Base-by-base conservation (phyloP, 2,113 vertebrate genomes). In the Chaenocephalus aceratus region DNA sequence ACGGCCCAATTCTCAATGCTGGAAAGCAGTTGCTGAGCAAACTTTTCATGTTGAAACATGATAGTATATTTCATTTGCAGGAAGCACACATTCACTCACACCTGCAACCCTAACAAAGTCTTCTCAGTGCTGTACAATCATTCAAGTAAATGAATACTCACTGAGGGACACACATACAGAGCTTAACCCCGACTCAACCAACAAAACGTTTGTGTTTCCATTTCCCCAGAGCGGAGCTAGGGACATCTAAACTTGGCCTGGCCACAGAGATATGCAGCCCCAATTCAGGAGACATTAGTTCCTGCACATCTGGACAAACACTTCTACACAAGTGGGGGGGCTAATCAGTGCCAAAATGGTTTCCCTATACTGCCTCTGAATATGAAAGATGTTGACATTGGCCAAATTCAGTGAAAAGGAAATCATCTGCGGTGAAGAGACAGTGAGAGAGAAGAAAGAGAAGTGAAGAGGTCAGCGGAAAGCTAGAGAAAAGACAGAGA, bases 271-370 rank as follows among this genome's bases (percentile, higher is more conserved):
- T 59, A 67, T 65, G 51, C 64, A 86, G 59, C 44, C 44, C 41
- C 45, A 82, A 59, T 52, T 74, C 77, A 82, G 56, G 12, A 45
- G 66, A 78, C 85, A 80, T 79, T 80, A 61, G 79, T 79, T 89
- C 81, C 86, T 84, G 80, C 75, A 91, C 90, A 92, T 91, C 87
- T 91, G 90, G 81, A 86, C 73, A 88, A 91, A 91, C 49, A 79
- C 61, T 90, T 82, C 58, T 54, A 72, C 63, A 61, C 23, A 80
- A 75, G 61, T 44, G 65, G 64, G 81, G 73, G 71, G 15, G 70
- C 49, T 72, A 49, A 87, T 86, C 30, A 36, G 72, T 62, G 84
- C 76, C 69, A 86, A 89, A 85, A 75, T 79, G 69, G 81, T 81
- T 72, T 85, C 88, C 58, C 52, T 51, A 69, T 67, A 84, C 67